Base-by-base conservation (phyloP, 2,888 invertebrate genomes). In the Spodoptera picta region DNA sequence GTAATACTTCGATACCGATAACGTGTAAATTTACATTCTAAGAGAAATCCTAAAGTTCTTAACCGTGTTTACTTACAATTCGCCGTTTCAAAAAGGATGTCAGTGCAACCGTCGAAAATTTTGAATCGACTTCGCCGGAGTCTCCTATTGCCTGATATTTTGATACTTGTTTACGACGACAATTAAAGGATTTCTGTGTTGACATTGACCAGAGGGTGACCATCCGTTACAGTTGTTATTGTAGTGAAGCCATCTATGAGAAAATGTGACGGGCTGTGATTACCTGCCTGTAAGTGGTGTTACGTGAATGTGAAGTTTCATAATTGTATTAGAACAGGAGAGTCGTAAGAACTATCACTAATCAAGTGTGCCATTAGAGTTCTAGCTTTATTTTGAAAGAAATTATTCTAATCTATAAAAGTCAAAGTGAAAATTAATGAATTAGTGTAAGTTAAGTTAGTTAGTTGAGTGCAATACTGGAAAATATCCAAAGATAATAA, bases 111-210 rank as follows among this genome's bases (percentile, higher is more conserved):
- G 87, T 89, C 88, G 73, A 90, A 90, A 88, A 89, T 90, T 89
- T 92, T 89, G 73, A 92, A 91, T 86, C 85, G 89, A 81, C 85
- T 89, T 77, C 92, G 92, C 44, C 87, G 90, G 78, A 89, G 89
- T 89, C 86, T 90, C 51, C 79, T 90, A 66, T 86, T 92, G 78
- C 92, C 90, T 65, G 91, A 93, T 85, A 90, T 92, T 79, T 87
- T 93, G 84, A 94, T 94, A 83, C 91, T 94, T 69, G 88, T 94
- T 80, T 94, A 94, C 87, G 93, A 94, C 88, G 87, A 90, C 80
- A 91, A 93, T 89, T 94, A 93, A 83, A 65, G 64, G 69, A 69
- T 71, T 73, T 65, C 59, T 75, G 68, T 72, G 65, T 47, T 70
- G 69, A 65, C 51, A 73, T 64, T 65, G 67, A 73, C 53, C 62